Conservation (phyloP, 1,140 invertebrate genomes). For the Eufriesea mexicana region DNA sequence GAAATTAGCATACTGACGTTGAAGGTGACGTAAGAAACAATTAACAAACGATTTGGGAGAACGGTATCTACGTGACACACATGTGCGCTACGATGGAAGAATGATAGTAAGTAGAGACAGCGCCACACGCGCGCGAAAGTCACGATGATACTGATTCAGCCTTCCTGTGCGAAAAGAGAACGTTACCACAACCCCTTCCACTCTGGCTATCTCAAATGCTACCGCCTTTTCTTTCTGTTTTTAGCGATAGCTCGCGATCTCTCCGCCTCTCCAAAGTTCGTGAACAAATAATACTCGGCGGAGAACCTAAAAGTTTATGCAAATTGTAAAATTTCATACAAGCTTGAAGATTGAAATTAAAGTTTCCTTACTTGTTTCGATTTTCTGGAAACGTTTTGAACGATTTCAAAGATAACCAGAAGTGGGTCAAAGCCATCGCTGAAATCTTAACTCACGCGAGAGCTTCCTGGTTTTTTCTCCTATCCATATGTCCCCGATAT, state of each 20-base stretch:
- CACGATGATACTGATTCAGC: constrained; percentile 48
- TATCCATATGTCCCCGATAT: neutral
- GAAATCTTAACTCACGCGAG: neutral
- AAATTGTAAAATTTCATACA: neutral
- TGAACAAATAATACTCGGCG: neutral
- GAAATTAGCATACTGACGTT: neutral
- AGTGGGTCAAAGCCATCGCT: neutral
- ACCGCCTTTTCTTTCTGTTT: constrained; percentile 1
- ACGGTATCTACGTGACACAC: neutral
- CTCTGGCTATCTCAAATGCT: neutral
- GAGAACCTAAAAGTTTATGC: neutral
- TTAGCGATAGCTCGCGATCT: neutral
- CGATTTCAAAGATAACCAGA: neutral
- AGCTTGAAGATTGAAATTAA: too few relatives aligned
- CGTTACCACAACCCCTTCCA: neutral
- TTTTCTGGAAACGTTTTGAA: neutral
- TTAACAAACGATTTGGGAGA: too few relatives aligned
- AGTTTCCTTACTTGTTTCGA: neutral
- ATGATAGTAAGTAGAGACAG: neutral
- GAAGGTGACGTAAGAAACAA: neutral
- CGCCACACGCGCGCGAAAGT: constrained; percentile 4
- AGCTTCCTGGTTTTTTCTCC: neutral
- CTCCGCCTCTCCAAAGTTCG: neutral
- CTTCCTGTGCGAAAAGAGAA: constrained; percentile 18
- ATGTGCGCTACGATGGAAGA: neutral